Evolutionary conservation across 2,113 vertebrate genomes (phyloP).

Genomic region (Rhipidura dahli): DNA sequence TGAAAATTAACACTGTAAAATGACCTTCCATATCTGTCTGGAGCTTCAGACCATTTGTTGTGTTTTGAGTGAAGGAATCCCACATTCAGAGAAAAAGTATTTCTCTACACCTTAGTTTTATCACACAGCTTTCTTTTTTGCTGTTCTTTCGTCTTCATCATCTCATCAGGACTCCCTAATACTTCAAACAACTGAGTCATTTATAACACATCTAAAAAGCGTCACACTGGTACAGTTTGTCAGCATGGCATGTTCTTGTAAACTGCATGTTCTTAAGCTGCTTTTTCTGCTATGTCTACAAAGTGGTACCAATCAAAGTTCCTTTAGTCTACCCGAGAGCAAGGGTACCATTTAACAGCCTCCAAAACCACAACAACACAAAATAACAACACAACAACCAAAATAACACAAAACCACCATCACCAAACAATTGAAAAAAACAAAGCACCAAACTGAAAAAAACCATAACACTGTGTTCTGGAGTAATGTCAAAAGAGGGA

Average conservation of each 20-base stretch:
- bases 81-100: background rate
- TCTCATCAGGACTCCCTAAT: background rate
- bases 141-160: background rate
- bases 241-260: background rate
- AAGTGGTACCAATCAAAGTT: background rate
- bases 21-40: background rate
- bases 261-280: background rate
- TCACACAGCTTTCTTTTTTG: background rate
- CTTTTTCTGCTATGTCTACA: background rate
- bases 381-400: background rate
- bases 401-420: background rate
- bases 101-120: background rate
- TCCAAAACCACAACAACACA: background rate
- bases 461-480: background rate
- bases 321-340: background rate
- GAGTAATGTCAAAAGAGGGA: background rate
- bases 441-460: background rate
- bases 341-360: background rate
- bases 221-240: no score
- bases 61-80: background rate
- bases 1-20: background rate
- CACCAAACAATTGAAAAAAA: accelerated
- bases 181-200: background rate
- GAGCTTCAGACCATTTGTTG: background rate
- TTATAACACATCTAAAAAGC: background rate